Evolutionary conservation across 1,140 invertebrate genomes (phyloP).

Genomic region (Leptonema lineaticorne): DNA sequence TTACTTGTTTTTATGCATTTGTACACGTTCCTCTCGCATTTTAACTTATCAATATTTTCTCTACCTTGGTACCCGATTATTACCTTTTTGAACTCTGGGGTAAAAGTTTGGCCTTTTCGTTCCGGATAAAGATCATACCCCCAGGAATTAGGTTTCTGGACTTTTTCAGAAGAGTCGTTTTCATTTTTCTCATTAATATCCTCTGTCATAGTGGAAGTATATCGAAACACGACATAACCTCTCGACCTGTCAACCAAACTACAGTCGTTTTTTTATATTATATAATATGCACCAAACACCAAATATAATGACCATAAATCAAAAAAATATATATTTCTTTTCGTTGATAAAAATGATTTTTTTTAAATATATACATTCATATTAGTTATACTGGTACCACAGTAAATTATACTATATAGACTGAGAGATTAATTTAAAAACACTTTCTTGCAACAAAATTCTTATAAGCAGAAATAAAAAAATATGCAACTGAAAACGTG

Average conservation of each 20-base stretch:
- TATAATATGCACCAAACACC: neutral
- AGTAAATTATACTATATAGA: too few relatives aligned
- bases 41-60: slow-evolving; percentile 68
- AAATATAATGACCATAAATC: too few relatives aligned
- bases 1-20: slow-evolving; percentile 74
- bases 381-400: too few relatives aligned
- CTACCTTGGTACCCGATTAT: slow-evolving; percentile 64
- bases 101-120: slow-evolving; percentile 65
- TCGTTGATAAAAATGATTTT: neutral
- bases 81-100: slow-evolving; percentile 58
- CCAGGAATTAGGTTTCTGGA: slow-evolving; percentile 50
- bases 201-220: neutral
- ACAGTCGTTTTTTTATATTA: neutral
- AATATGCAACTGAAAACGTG: too few relatives aligned
- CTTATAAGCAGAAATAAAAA: too few relatives aligned
- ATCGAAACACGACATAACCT: neutral
- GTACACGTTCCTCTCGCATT: slow-evolving; percentile 81
- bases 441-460: too few relatives aligned
- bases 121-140: slow-evolving; percentile 88
- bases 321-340: neutral
- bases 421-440: too few relatives aligned
- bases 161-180: neutral
- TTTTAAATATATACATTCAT: neutral
- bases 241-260: neutral
- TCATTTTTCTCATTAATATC: slow-evolving; percentile 1